Evolutionary conservation across 2,888 invertebrate species (phyloP).

Genomic region (Dermolepida albohirtum): DNA sequence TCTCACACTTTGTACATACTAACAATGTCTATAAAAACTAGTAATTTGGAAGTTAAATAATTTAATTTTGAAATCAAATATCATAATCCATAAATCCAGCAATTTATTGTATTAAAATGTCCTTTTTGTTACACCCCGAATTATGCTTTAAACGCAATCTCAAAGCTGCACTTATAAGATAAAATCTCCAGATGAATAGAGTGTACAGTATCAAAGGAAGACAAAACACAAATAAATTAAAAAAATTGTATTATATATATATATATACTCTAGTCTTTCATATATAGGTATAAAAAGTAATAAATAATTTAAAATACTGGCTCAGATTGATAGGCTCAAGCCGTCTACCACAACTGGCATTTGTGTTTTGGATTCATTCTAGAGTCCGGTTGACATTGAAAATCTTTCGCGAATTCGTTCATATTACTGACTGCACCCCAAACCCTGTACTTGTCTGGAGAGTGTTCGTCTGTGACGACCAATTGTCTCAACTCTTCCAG

Average conservation of each 20-base stretch:
- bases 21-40: too few species aligned
- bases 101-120: too few species aligned
- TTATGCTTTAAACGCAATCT: neutral
- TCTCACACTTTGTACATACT: too few species aligned
- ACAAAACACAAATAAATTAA: constrained; percentile 35
- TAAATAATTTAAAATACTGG: constrained; percentile 45
- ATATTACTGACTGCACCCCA: constrained; percentile 72
- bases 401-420: constrained; percentile 72
- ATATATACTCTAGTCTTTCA: constrained; percentile 34
- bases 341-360: constrained; percentile 72
- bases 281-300: constrained; percentile 41
- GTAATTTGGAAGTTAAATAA: too few species aligned
- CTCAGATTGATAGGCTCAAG: constrained; percentile 32
- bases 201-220: constrained; percentile 24
- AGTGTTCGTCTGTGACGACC: constrained; percentile 63
- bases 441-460: constrained; percentile 69
- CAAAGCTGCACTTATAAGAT: constrained; percentile 2
- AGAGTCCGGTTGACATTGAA: constrained; percentile 69
- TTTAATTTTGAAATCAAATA: too few species aligned
- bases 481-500: constrained; percentile 60
- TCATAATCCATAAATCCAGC: too few species aligned
- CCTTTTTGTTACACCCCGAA: too few species aligned
- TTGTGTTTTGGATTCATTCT: constrained; percentile 73
- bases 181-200: constrained; percentile 21
- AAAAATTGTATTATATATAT: constrained; percentile 15